A percentile compares a stretch with the other conserved stretches of the same genome.
phyloP scores from a whole-genome alignment of 2,888 invertebrate species.

The Meteorus colon region DNA sequence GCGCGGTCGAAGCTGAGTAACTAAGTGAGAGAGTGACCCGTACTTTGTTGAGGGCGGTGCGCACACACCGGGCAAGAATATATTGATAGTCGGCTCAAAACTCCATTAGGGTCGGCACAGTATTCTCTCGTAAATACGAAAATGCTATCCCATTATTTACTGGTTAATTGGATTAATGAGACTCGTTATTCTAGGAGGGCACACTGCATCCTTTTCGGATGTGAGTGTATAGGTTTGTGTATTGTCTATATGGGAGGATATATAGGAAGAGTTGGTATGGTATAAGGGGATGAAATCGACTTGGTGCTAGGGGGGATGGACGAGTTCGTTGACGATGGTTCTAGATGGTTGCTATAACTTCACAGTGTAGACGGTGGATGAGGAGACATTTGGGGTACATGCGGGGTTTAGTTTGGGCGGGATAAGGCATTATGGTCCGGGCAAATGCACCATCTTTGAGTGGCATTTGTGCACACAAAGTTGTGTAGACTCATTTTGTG shows the following conservation, averaged over 20 bases:
- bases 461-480: constrained; percentile 30
- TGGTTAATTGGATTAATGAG: constrained; percentile 74
- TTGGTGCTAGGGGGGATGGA: constrained; percentile 44
- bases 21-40: constrained; percentile 72
- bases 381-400: constrained; percentile 36
- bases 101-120: constrained; percentile 70
- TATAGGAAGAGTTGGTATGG: constrained; percentile 4
- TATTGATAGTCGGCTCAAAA: constrained; percentile 74
- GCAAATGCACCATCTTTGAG: constrained; percentile 54
- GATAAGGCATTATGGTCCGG: constrained; percentile 55
- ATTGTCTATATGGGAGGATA: constrained; percentile 3
- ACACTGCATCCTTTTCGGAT: constrained; percentile 49
- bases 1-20: constrained; percentile 55
- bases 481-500: constrained; percentile 33
- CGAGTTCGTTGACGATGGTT: constrained; percentile 31
- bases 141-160: constrained; percentile 73
- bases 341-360: constrained; percentile 29
- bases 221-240: not conserved
- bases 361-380: not conserved
- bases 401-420: constrained; percentile 3
- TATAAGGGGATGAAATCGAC: constrained; percentile 37
- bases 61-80: constrained; percentile 61
- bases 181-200: constrained; percentile 70
- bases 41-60: constrained; percentile 61
- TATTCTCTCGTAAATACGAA: constrained; percentile 73